phyloP scores from a whole-genome alignment of 2,797 vertebrate species.

The Clamator glandarius region DNA sequence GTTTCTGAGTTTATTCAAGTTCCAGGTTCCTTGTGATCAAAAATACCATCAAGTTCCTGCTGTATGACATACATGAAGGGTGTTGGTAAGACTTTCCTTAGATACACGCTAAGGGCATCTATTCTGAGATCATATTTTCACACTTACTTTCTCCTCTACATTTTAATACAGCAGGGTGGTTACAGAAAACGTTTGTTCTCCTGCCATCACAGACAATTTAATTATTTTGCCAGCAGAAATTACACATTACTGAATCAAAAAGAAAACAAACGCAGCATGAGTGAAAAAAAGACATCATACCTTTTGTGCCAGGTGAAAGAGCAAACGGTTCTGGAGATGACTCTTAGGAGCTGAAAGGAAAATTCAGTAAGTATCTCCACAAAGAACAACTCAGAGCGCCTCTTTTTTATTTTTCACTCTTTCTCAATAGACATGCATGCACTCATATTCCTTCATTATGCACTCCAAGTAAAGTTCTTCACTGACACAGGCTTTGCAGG shows the following conservation, averaged over 20 bases:
- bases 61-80: neutral
- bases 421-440: neutral
- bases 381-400: neutral
- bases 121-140: neutral
- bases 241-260: neutral
- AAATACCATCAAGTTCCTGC: neutral
- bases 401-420: neutral
- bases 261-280: constrained; percentile 9
- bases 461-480: neutral
- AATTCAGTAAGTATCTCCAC: neutral
- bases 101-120: neutral
- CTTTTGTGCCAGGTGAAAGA: constrained; percentile 98
- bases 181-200: neutral
- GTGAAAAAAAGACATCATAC: constrained; percentile 72
- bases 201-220: neutral
- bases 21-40: neutral
- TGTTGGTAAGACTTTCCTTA: neutral
- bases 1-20: neutral
- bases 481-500: neutral
- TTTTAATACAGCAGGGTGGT: neutral
- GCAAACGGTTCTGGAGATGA: constrained; percentile 92
- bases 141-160: constrained; percentile 3
- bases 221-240: constrained; percentile 22
- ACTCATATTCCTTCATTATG: neutral
- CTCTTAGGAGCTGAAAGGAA: constrained; percentile 85